These are phyloP conservation scores for Rhamphomyia laevipes DNA, from an alignment of 2,888 invertebrate species.

Conservation along the genomic window DNA sequence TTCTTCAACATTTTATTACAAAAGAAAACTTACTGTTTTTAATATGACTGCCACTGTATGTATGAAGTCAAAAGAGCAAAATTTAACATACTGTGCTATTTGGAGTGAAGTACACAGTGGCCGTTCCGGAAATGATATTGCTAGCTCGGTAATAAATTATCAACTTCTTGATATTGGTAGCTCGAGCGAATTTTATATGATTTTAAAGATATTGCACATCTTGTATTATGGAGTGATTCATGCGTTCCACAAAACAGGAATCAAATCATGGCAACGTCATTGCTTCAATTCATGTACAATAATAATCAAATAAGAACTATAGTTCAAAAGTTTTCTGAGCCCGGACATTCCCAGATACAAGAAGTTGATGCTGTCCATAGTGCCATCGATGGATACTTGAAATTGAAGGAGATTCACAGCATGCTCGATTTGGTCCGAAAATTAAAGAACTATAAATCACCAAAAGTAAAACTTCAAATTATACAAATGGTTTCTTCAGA, in stretches of 20 bases:
- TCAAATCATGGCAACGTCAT: not conserved
- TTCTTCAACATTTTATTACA: not conserved
- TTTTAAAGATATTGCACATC: conserved; percentile 5
- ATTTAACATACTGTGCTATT: not conserved
- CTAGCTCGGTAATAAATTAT: conserved; percentile 11
- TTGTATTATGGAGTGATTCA: conserved; percentile 14
- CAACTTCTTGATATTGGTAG: no score
- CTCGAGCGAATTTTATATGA: conserved; percentile 6
- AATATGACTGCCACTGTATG: not conserved
- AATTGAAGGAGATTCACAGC: not conserved
- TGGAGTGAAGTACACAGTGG: conserved; percentile 10
- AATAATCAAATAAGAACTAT: not conserved
- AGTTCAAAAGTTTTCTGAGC: not conserved
- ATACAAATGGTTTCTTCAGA: not conserved
- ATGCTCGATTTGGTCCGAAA: not conserved
- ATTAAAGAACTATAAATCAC: not conserved
- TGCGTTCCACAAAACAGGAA: conserved; percentile 1
- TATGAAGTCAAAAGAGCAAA: not conserved
- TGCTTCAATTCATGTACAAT: not conserved
- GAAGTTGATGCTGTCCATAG: not conserved
- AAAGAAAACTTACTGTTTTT: not conserved
- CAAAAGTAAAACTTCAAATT: not conserved
- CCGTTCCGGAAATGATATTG: conserved; percentile 8
- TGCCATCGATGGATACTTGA: not conserved
- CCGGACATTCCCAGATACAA: not conserved